Evolutionary conservation across 2,888 invertebrate genomes (phyloP).

Genomic region (Nebria salina): DNA sequence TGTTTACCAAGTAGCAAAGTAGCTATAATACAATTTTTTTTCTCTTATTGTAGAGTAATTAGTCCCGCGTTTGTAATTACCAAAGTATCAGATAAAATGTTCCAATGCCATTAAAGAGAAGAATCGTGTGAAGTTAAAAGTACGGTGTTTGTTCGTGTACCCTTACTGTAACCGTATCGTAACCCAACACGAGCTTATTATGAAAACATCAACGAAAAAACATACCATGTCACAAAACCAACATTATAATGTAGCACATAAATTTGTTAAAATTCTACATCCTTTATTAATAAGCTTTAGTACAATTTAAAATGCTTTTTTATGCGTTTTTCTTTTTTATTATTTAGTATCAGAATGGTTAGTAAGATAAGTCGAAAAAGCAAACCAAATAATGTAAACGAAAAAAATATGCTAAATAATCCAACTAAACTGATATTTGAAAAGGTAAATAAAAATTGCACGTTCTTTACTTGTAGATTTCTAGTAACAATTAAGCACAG

Average conservation of each 20-base stretch:
- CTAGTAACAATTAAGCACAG: not conserved
- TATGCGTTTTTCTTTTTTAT: no score
- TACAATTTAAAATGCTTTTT: no score
- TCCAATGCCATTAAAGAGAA: not conserved
- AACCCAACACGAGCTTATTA: not conserved
- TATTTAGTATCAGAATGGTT: no score
- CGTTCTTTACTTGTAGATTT: not conserved
- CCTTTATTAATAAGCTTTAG: no score
- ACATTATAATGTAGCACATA: no score
- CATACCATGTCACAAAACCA: not conserved
- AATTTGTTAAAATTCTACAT: no score
- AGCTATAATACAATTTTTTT: not conserved
- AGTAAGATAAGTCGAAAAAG: no score
- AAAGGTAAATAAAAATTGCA: not conserved
- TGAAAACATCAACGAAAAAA: not conserved
- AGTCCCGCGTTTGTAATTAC: conserved; percentile 13
- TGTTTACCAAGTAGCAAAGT: not conserved
- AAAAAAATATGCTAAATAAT: no score
- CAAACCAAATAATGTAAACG: no score
- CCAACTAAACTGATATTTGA: no score
- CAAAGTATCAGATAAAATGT: conserved; percentile 16
- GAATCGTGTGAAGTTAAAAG: conserved; percentile 1
- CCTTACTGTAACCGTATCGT: not conserved
- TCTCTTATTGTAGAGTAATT: conserved; percentile 1
- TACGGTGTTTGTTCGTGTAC: not conserved